Evolutionary conservation across 2,113 vertebrate species (phyloP).

Genomic region (Odocoileus virginianus): DNA sequence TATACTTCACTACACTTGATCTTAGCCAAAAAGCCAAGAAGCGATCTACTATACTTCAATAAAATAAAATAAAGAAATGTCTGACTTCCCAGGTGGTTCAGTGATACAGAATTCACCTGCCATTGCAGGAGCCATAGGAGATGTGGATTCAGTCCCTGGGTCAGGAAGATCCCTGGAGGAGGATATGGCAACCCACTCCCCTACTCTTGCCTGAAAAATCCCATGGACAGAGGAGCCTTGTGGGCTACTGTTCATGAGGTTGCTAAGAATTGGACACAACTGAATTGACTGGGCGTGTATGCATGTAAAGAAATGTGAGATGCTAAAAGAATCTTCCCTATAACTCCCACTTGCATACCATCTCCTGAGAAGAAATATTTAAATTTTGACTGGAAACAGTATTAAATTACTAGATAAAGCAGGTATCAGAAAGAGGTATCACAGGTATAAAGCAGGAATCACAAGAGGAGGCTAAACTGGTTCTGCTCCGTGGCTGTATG

Average conservation of each 20-base stretch:
- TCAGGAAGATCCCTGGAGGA: background rate
- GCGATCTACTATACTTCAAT: background rate
- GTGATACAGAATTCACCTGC: background rate
- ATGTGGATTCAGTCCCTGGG: background rate
- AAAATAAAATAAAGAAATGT: background rate
- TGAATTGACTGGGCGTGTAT: background rate
- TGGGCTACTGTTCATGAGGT: background rate
- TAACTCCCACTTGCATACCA: background rate
- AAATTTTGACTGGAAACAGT: background rate
- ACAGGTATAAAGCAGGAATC: background rate
- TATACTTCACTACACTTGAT: background rate
- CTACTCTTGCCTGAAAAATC: background rate
- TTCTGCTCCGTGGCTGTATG: background rate
- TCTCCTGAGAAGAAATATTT: background rate
- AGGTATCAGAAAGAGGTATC: background rate
- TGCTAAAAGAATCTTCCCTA: background rate
- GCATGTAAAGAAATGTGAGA: background rate
- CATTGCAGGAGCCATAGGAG: background rate
- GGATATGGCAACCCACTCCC: background rate
- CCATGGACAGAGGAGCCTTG: background rate
- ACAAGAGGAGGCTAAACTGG: background rate
- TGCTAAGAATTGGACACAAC: background rate
- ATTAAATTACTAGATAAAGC: background rate
- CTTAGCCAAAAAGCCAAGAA: background rate
- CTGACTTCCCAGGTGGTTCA: background rate